Percentiles rank a stretch among this genome's conserved stretches.
phyloP scores from a whole-genome alignment of 2,113 vertebrate genomes.

The Barbus barbus region DNA sequence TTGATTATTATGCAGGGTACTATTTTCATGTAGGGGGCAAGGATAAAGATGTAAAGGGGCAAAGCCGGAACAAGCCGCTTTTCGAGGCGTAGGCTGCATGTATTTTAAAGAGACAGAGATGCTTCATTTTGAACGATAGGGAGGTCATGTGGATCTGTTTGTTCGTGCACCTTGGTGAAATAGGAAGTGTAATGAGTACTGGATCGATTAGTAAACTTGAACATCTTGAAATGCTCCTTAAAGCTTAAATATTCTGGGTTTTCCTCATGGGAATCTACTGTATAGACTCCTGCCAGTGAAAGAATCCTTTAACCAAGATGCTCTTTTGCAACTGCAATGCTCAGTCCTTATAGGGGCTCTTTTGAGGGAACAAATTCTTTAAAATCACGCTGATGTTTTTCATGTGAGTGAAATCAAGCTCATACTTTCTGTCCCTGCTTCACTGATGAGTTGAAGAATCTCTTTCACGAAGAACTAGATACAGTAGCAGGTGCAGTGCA shows the following conservation, averaged over 20 bases:
- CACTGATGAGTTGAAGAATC: neutral
- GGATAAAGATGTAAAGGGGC: constrained; percentile 76
- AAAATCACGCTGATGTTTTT: neutral
- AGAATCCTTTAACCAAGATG: too few relatives aligned
- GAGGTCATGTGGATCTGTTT: neutral
- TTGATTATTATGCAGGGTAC: constrained; percentile 55
- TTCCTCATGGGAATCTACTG: too few relatives aligned
- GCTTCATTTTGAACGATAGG: neutral
- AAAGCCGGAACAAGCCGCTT: constrained; percentile 84
- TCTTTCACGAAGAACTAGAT: too few relatives aligned
- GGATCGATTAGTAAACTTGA: neutral
- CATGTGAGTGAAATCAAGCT: neutral
- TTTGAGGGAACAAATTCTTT: too few relatives aligned
- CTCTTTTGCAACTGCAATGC: too few relatives aligned
- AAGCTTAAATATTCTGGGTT: too few relatives aligned
- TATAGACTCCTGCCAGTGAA: too few relatives aligned
- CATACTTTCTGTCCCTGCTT: neutral
- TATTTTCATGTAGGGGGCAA: constrained; percentile 73
- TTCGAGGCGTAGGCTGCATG: constrained; percentile 80
- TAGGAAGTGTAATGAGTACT: neutral
- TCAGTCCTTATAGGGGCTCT: too few relatives aligned
- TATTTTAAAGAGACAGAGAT: constrained; percentile 74
- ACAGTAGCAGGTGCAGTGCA: neutral
- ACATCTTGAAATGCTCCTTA: neutral
- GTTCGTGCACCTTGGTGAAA: neutral